A percentile compares a stretch with the other conserved stretches of the same genome.
These are phyloP conservation scores for Acanthurus leucopareius DNA, from an alignment of 2,797 vertebrate genomes.

Conservation along the genomic window DNA sequence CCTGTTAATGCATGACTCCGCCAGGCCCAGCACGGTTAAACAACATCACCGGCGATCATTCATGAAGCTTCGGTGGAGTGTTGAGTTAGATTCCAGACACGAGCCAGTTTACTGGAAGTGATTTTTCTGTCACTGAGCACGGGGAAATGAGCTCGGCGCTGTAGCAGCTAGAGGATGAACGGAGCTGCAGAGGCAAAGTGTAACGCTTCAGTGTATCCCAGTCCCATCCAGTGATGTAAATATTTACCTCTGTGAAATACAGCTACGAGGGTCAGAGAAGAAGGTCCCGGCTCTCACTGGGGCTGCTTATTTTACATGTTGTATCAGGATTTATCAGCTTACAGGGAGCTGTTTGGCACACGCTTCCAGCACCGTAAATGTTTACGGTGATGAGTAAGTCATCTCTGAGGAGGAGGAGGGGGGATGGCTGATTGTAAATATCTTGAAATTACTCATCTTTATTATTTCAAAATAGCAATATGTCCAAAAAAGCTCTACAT, in stretches of 20 bases:
- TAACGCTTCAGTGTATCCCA: constrained; percentile 32
- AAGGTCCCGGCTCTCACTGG: constrained; percentile 58
- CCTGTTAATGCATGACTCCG: constrained; percentile 59
- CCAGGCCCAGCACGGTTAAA: constrained; percentile 67
- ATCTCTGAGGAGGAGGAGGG: constrained; percentile 45
- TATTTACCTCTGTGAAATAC: constrained; percentile 70
- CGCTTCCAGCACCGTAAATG: constrained; percentile 72
- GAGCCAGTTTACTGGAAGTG: constrained; percentile 42
- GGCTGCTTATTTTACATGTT: constrained; percentile 66
- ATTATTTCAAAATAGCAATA: constrained; percentile 55
- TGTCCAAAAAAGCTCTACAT: constrained; percentile 43
- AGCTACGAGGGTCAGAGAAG: constrained; percentile 58
- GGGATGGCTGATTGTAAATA: constrained; percentile 58
- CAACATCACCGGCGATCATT: constrained; percentile 43
- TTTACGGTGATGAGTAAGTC: constrained; percentile 79
- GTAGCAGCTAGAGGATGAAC: constrained; percentile 8
- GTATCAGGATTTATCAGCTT: constrained; percentile 71
- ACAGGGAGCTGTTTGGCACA: constrained; percentile 65
- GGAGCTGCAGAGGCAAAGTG: constrained; percentile 14
- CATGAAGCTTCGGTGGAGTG: constrained; percentile 32
- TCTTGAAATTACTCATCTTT: constrained; percentile 66
- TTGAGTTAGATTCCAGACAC: constrained; percentile 19
- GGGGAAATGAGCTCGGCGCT: constrained; percentile 20
- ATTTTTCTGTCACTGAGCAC: constrained; percentile 4
- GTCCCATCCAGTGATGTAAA: constrained; percentile 58